Evolutionary conservation across 2,888 invertebrate genomes (phyloP), one percentile per base, ranked within the genome.

Genomic region (Alsophila aescularia): DNA sequence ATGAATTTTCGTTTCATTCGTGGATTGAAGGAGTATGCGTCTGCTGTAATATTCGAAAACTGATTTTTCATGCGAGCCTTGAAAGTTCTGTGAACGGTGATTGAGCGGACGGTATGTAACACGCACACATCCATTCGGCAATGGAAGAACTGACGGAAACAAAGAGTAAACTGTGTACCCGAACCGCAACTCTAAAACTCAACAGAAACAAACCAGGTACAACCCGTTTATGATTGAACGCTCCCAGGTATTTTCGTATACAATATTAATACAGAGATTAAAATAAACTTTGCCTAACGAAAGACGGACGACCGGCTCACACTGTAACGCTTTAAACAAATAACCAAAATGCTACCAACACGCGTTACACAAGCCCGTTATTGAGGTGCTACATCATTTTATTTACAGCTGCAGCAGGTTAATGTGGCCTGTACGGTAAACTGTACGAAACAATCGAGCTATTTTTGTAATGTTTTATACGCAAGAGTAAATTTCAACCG

Each of bases 141-240:
- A 80, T 68, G 60, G 69, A 69, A 24, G 35, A 42, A 60, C 67
- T 62, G 73, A 68, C 79, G 77, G 78, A 79, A 82, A 69, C 77
- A 70, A 69, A 77, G 66, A 73, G 72, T 81, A 79, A 80, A 81
- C 77, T 77, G 74, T 79, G 69, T 74, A 77, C 71, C 69, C 64
- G 69, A 73, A 73, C 69, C 72, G 66, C 67, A 73, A 71, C 73
- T 69, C 69, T 72, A 79, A 45, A 81, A 79, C 78, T 74, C 79
- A 84, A 81, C 80, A 84, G 90, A 90, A 90, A 89, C 88, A 88
- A 90, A 90, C 89, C 90, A 90, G 90, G 88, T 87, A 83, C 81
- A 76, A 75, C 74, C 75, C 73, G 74, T 77, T 85, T 90, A 90
- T 90, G 90, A 90, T 90, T 89, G 87, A 90, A 86, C 79, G 81